Conservation (phyloP, 2,888 invertebrate species). For the Caenorhabditis auriculariae region DNA sequence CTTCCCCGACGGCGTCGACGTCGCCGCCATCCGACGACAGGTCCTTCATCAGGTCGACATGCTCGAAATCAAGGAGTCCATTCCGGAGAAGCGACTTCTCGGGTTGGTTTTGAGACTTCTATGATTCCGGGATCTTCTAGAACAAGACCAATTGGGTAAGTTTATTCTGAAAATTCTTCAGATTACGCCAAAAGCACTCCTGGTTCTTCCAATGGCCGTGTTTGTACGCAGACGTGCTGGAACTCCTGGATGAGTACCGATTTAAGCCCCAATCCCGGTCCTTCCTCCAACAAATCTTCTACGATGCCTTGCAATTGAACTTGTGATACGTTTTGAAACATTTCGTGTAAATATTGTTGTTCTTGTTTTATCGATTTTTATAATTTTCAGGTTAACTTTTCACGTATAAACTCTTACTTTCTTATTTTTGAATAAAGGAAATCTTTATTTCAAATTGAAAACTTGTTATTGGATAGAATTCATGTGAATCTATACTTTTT, state of each 20-base stretch:
- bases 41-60: slow-evolving; percentile 43
- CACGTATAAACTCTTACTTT: too few relatives aligned
- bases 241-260: slow-evolving; percentile 47
- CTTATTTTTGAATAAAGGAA: too few relatives aligned
- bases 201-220: slow-evolving; percentile 50
- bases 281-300: slow-evolving; percentile 49
- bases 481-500: too few relatives aligned
- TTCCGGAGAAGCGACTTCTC: slow-evolving; percentile 43
- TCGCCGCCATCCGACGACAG: slow-evolving; percentile 27
- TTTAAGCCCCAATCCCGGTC: slow-evolving; percentile 43
- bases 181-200: slow-evolving; percentile 33
- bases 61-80: slow-evolving; percentile 41
- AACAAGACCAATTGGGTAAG: background rate
- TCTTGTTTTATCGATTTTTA: too few relatives aligned
- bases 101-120: slow-evolving; percentile 22
- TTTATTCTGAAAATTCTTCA: slow-evolving; percentile 5
- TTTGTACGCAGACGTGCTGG: slow-evolving; percentile 51
- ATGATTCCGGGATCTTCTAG: background rate
- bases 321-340: too few relatives aligned
- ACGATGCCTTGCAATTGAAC: slow-evolving; percentile 38
- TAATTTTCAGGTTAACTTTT: too few relatives aligned
- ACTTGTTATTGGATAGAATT: too few relatives aligned
- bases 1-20: too few relatives aligned
- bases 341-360: too few relatives aligned
- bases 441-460: too few relatives aligned